Conservation (phyloP, 2,888 invertebrate species). For the Elaeidobius kamerunicus region DNA sequence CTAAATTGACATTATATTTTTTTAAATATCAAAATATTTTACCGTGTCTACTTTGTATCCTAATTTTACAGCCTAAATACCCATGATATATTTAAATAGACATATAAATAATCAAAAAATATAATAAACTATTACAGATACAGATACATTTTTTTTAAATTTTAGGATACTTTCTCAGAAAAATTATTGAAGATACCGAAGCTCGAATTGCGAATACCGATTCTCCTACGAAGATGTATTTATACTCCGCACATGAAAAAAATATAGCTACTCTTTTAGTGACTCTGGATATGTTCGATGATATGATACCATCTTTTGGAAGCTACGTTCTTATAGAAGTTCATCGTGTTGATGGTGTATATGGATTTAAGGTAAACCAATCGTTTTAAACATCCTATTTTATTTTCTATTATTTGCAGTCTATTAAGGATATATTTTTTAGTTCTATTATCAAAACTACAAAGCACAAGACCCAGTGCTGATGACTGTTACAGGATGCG, state of each 20-base stretch:
- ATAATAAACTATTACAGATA: too few species aligned
- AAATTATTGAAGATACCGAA: conserved; percentile 25
- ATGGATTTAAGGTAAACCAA: conserved; percentile 38
- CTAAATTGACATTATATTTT: too few species aligned
- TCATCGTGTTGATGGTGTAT: conserved; percentile 35
- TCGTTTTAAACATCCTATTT: neutral
- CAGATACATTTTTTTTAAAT: too few species aligned
- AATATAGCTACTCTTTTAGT: conserved; percentile 35
- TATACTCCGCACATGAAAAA: conserved; percentile 39
- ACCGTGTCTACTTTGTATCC: too few species aligned
- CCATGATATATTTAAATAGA: too few species aligned
- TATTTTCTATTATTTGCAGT: neutral
- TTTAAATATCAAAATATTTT: too few species aligned
- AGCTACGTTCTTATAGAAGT: conserved; percentile 44
- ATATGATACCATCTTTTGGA: conserved; percentile 45
- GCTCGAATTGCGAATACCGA: conserved; percentile 2
- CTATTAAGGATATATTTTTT: conserved; percentile 16
- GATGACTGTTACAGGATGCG: conserved; percentile 36
- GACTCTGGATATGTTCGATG: conserved; percentile 34
- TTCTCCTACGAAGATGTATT: conserved; percentile 34
- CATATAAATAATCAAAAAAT: too few species aligned
- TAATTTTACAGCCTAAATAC: too few species aligned
- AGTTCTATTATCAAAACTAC: conserved; percentile 39
- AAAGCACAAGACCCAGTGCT: conserved; percentile 28
- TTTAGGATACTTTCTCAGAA: conserved; percentile 22